Base-by-base conservation (phyloP, 92 coral and sea anemone genomes). In the Montipora capitata region DNA sequence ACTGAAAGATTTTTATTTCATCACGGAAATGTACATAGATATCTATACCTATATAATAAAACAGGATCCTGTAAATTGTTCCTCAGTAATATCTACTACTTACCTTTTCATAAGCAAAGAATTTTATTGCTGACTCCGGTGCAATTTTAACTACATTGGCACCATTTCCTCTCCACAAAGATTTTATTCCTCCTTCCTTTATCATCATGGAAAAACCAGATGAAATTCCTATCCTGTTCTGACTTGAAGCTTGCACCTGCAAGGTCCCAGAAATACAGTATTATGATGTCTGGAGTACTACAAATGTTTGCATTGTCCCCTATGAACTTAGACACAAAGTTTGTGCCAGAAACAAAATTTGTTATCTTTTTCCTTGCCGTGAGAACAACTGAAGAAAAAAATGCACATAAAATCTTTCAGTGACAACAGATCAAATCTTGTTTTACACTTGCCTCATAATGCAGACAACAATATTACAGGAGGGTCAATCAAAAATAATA, bases 101-200 rank as follows among this genome's bases (percentile, higher is more conserved):
- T 78, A 97, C 99, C 96, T 81, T 93, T 90, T 97, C 99, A 92
- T 97, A 97, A 3, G 99, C 99, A 90, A 97, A 94, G 88, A 97
- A 97, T 74, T 97, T 97, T 56, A 97, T 94, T 39, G 94, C 98
- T 44, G 99, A 97, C 88, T 97, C 99, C 4, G 99, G 99, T 48
- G 99, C 99, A 66, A 97, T 97, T 78, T 97, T 97, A 54, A 97
- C 94, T 18, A 97, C 99, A 89, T 97, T 97, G 2, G 98, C 98
- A 40, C 99, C 99, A 91, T 97, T 97, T 81, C 99, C 99, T 92
- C 99, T 89, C 99, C 99, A 97, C 40, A 97, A 80, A 9, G 99
- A 96, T 61, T 88, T 93, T 16, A 97, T 61, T 3, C 99, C 99
- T 7, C 99, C 99, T 79, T 97, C 99, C 38, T 69, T 90, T 10